phyloP scores from a whole-genome alignment of 2,113 vertebrate species.

The Oreochromis niloticus region DNA sequence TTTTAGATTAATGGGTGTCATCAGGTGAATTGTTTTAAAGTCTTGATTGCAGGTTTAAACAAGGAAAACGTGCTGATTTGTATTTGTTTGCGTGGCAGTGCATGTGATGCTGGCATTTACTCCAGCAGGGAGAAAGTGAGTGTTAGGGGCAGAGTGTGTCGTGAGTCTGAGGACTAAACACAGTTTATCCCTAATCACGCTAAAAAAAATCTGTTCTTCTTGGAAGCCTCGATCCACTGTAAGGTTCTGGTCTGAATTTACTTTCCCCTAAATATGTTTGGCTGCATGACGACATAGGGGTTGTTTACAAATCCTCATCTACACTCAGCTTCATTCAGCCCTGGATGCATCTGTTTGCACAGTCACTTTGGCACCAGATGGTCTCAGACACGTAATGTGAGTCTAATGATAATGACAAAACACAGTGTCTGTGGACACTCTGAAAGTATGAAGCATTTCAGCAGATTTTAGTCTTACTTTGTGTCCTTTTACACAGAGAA shows the following conservation, averaged over 20 bases:
- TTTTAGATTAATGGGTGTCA: not conserved
- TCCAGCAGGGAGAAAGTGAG: not conserved
- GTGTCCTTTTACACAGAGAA: not conserved
- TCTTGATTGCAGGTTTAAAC: not conserved
- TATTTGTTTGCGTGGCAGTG: not conserved
- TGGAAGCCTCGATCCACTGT: conserved; percentile 25
- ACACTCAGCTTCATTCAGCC: not conserved
- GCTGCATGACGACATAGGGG: conserved; percentile 34
- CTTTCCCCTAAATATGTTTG: conserved; percentile 29
- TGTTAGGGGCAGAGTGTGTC: not conserved
- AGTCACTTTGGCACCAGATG: conserved; percentile 49
- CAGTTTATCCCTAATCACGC: conserved; percentile 66
- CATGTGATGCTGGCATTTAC: not conserved
- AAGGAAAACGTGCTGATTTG: not conserved
- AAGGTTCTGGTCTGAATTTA: conserved; percentile 30
- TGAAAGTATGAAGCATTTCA: not conserved
- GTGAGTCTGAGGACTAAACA: conserved; percentile 46
- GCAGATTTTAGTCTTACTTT: not conserved
- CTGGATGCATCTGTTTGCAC: conserved; percentile 31
- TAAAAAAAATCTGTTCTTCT: conserved; percentile 59
- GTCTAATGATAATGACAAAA: conserved; percentile 36
- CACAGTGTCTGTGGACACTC: not conserved
- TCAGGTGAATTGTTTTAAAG: not conserved
- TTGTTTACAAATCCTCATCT: conserved; percentile 43
- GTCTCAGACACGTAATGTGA: conserved; percentile 17